A percentile compares a stretch with the other conserved stretches of the same genome.
Evolutionary conservation across 2,888 invertebrate species (phyloP).

Genomic region (Cantharis flavilabris): DNA sequence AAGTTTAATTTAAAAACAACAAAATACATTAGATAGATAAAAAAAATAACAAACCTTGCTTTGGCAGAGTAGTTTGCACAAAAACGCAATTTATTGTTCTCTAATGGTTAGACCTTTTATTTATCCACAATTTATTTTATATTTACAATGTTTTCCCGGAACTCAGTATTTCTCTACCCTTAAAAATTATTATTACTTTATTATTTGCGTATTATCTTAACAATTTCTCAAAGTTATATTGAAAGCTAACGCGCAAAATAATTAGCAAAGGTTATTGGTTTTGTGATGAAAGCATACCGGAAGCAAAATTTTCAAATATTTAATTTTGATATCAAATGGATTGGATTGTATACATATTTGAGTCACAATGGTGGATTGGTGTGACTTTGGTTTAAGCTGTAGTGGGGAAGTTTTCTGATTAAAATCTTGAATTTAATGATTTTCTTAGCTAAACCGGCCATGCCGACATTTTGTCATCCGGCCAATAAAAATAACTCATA

Average conservation of each 20-base stretch:
- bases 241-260: neutral
- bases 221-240: neutral
- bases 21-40: neutral
- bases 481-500: too few species aligned
- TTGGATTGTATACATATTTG: neutral
- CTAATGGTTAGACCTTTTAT: neutral
- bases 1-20: conserved; percentile 47
- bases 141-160: neutral
- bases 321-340: neutral
- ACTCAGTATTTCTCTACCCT: neutral
- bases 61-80: neutral
- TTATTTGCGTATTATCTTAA: neutral
- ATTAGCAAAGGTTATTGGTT: neutral
- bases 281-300: neutral
- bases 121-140: neutral
- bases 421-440: too few species aligned
- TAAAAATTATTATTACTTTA: neutral
- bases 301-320: neutral
- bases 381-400: too few species aligned
- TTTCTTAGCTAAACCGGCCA: too few species aligned
- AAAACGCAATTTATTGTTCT: neutral
- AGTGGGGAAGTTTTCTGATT: too few species aligned
- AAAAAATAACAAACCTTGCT: neutral
- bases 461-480: too few species aligned
- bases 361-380: too few species aligned